Conservation (phyloP, 64 coral and sea anemone species). For the Montipora capricornis region DNA sequence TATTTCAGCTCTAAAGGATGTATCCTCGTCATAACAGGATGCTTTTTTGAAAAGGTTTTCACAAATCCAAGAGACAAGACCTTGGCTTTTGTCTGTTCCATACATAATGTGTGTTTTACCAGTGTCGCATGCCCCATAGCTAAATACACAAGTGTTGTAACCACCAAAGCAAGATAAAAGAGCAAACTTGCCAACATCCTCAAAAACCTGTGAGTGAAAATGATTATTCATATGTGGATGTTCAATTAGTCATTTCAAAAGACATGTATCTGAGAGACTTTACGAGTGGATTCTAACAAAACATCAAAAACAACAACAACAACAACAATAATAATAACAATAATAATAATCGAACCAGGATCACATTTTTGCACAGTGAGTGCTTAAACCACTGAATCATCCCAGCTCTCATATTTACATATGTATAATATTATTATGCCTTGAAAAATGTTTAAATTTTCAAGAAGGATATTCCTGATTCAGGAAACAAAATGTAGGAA, state of each 20-base stretch:
- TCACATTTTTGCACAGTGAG: too few species aligned
- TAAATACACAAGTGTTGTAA: slow-evolving; percentile 94
- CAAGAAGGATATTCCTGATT: too few species aligned
- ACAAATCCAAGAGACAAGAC: slow-evolving; percentile 85
- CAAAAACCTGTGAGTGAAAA: slow-evolving; percentile 58
- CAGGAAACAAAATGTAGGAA: too few species aligned
- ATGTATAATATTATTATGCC: too few species aligned
- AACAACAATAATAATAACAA: too few species aligned
- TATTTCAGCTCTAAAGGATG: slow-evolving; percentile 96
- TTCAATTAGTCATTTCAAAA: not conserved
- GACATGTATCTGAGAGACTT: too few species aligned
- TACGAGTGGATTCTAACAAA: too few species aligned
- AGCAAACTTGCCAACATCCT: slow-evolving; percentile 74
- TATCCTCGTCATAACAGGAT: slow-evolving; percentile 70
- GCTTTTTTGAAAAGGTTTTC: slow-evolving; percentile 82
- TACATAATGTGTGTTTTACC: slow-evolving; percentile 91
- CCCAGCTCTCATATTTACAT: too few species aligned
- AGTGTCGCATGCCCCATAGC: slow-evolving; percentile 92
- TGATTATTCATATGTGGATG: not conserved
- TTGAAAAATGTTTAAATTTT: too few species aligned
- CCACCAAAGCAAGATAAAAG: slow-evolving; percentile 90
- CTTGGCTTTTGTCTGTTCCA: slow-evolving; percentile 75
- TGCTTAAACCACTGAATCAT: too few species aligned
- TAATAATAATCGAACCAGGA: too few species aligned
- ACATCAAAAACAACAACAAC: too few species aligned